Base-by-base conservation (phyloP, 2,888 invertebrate species). In the Cryptus viduatorius region DNA sequence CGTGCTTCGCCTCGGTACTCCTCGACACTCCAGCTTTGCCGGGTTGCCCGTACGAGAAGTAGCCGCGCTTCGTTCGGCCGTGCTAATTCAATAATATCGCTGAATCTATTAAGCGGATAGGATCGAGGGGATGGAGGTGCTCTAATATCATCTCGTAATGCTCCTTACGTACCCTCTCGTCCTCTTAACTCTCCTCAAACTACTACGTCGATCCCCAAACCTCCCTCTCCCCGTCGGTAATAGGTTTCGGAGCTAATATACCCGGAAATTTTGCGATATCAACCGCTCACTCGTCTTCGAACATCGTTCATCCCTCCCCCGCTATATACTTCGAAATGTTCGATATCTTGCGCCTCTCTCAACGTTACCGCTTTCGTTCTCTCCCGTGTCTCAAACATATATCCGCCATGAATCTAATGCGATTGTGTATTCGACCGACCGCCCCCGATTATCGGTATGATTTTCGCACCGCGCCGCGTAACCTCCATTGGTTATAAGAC, bases 51-150 rank as follows among this genome's bases (percentile, higher is more conserved):
- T 69, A 46, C 50, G 64, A 67, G 80, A 87, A 89, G 86, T 87
- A 88, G 85, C 87, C 84, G 76, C 80, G 87, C 86, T 90, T 88
- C 89, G 89, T 87, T 88, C 89, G 84, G 83, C 86, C 82, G 83
- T 85, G 88, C 88, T 91, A 90, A 92, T 92, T 91, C 89, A 91
- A 91, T 90, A 89, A 91, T 89, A 90, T 91, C 88, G 87, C 83
- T 88, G 89, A 91, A 91, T 92, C 89, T 90, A 90, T 92, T 91
- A 90, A 89, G 89, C 85, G 89, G 88, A 89, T 91, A 88, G 88
- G 87, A 90, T 89, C 87, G 87, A 77, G 80, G 85, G 75, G 84
- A 42, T 76, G 84, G 86, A 81, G 72, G 83, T 78, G 86, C 80
- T 89, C 87, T 87, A 89, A 90, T 90, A 89, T 89, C 87, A 89